phyloP scores from a whole-genome alignment of 2,888 invertebrate species.

The Lumbricus terrestris region DNA sequence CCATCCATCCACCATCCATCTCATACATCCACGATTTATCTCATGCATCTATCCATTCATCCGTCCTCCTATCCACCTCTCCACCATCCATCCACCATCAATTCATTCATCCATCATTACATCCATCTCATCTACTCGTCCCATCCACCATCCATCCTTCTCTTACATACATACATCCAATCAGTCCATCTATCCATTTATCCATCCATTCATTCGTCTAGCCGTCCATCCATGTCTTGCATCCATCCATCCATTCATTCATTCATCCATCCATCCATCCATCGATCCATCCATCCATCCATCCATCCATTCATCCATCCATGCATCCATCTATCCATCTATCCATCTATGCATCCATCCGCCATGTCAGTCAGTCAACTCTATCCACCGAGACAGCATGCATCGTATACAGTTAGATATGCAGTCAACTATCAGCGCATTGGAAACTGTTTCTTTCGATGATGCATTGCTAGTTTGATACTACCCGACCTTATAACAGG shows the following conservation, averaged over 20 bases:
- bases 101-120: too few relatives aligned
- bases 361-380: not conserved
- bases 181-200: constrained; percentile 12
- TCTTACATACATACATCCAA: not conserved
- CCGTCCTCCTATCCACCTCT: too few relatives aligned
- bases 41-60: not conserved
- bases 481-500: not conserved
- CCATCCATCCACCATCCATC: not conserved
- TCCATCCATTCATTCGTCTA: not conserved
- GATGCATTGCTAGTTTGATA: too few relatives aligned
- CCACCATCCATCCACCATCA: too few relatives aligned
- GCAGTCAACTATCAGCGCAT: not conserved
- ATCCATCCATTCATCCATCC: too few relatives aligned
- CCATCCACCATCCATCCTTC: not conserved
- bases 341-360: not conserved
- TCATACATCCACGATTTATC: not conserved
- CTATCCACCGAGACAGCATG: not conserved
- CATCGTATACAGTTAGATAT: too few relatives aligned
- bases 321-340: not conserved
- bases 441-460: not conserved
- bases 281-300: too few relatives aligned
- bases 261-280: not conserved
- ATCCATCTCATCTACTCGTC: too few relatives aligned
- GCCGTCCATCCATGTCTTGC: constrained; percentile 9
- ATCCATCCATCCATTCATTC: not conserved